phyloP scores from a whole-genome alignment of 2,797 vertebrate species.

The Threskiornis aethiopicus region DNA sequence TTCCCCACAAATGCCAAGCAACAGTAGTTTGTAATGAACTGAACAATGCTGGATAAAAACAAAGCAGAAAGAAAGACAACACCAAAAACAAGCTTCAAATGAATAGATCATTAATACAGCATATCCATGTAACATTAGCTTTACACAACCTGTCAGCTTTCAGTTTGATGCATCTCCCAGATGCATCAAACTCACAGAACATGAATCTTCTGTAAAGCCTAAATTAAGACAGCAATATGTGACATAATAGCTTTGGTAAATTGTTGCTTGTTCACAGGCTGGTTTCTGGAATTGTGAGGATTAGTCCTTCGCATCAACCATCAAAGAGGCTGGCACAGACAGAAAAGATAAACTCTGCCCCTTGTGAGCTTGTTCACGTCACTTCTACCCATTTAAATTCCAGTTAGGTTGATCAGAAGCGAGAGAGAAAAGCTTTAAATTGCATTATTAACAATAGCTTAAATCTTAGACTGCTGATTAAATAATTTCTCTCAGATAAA shows the following conservation, averaged over 20 bases:
- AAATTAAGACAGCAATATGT: slow-evolving; percentile 6
- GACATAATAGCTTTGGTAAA: slow-evolving; percentile 1
- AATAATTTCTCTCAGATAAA: slow-evolving; percentile 59
- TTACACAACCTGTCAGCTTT: neutral
- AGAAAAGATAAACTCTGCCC: slow-evolving; percentile 49
- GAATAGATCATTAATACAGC: neutral
- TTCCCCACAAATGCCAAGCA: neutral
- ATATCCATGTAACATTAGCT: neutral
- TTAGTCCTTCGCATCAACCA: neutral
- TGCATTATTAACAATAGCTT: slow-evolving; percentile 60
- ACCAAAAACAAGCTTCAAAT: neutral
- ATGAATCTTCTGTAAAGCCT: neutral
- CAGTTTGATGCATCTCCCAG: neutral
- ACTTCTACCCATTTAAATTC: slow-evolving; percentile 25
- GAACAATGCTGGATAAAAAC: neutral
- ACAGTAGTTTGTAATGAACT: neutral
- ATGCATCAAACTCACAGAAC: neutral
- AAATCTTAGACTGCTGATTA: slow-evolving; percentile 53
- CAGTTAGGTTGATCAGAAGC: slow-evolving; percentile 39
- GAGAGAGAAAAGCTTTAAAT: slow-evolving; percentile 49
- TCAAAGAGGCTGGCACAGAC: slow-evolving; percentile 18
- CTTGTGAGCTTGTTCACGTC: slow-evolving; percentile 25
- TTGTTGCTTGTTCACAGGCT: neutral
- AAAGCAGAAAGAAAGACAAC: neutral
- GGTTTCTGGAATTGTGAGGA: slow-evolving; percentile 10